Conservation (phyloP, 2,888 invertebrate species). For the Ochropleura leucogaster region DNA sequence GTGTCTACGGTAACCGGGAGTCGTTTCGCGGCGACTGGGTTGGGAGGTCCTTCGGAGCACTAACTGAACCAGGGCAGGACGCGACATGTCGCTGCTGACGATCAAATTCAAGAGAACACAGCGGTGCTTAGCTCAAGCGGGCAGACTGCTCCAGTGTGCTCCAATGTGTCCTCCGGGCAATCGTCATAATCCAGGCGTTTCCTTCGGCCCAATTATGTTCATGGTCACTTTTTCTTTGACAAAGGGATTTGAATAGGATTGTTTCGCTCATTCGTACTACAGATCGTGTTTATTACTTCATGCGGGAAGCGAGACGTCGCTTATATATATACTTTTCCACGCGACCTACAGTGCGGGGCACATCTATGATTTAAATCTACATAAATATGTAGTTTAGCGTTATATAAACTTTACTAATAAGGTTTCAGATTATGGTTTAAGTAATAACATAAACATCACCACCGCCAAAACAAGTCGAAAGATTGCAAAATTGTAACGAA, state of each 20-base stretch:
- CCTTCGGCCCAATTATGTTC: too few relatives aligned
- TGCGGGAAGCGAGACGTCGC: background rate
- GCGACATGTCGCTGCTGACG: too few relatives aligned
- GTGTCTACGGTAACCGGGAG: too few relatives aligned
- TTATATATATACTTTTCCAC: background rate
- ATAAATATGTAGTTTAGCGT: constrained; percentile 8
- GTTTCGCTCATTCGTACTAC: background rate
- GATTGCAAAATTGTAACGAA: background rate
- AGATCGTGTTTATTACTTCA: background rate
- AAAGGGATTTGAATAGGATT: background rate
- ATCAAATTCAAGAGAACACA: too few relatives aligned
- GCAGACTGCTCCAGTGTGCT: too few relatives aligned
- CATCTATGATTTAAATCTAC: constrained; percentile 14
- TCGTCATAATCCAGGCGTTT: too few relatives aligned
- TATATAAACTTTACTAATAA: constrained; percentile 18
- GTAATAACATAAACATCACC: background rate
- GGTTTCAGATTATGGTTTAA: constrained; percentile 10
- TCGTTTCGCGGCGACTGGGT: too few relatives aligned
- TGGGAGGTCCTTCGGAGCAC: too few relatives aligned
- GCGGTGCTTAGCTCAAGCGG: too few relatives aligned
- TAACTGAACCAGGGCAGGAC: too few relatives aligned
- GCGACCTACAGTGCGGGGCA: background rate
- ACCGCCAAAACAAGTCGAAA: background rate
- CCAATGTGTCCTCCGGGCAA: too few relatives aligned
- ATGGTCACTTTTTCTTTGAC: background rate